Conservation (phyloP, 2,113 vertebrate genomes). For the Gymnocephalus cernua region DNA sequence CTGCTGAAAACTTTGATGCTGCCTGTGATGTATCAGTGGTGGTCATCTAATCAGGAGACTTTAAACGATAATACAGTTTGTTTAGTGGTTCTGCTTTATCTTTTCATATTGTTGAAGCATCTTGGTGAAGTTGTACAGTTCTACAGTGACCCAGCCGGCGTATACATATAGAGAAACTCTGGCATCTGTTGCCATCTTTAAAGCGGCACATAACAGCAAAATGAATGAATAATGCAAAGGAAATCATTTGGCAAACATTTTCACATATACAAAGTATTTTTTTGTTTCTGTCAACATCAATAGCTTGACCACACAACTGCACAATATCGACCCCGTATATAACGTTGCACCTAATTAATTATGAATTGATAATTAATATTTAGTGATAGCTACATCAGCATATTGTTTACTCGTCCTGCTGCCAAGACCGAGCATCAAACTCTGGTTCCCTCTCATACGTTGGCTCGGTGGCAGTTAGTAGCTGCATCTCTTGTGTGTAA, state of each 20-base stretch:
- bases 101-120: neutral
- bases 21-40: neutral
- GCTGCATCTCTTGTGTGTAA: neutral
- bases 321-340: neutral
- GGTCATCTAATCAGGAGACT: neutral
- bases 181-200: neutral
- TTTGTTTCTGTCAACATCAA: neutral
- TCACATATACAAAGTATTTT: too few species aligned
- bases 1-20: too few species aligned
- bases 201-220: neutral
- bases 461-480: neutral
- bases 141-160: neutral
- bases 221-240: neutral
- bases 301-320: neutral
- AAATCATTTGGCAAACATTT: neutral
- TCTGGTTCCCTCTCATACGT: neutral
- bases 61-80: too few species aligned
- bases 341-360: neutral
- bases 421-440: neutral
- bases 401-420: constrained; percentile 14
- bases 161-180: neutral
- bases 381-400: constrained; percentile 11
- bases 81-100: neutral
- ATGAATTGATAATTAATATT: constrained; percentile 35
- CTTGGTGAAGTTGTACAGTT: neutral